Evolutionary conservation across 2,888 invertebrate genomes (phyloP).

Genomic region (Pseudanteris insignis): DNA sequence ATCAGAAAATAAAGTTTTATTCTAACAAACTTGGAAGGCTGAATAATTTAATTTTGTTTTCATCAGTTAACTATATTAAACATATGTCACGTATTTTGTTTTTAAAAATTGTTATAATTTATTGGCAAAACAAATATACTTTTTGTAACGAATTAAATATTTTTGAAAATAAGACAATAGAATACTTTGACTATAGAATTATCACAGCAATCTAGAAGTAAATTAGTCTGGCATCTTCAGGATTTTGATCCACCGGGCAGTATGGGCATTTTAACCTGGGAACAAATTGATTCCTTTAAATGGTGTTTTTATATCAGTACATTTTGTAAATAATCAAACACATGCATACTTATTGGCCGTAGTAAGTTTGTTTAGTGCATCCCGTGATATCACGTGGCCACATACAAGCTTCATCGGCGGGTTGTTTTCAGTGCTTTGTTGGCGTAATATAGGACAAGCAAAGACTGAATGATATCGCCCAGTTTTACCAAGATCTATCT

Average conservation of each 20-base stretch:
- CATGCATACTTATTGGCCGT: constrained; percentile 86
- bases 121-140: constrained; percentile 5
- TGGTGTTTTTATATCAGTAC: constrained; percentile 56
- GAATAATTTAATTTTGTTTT: neutral
- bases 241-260: constrained; percentile 96
- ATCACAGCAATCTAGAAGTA: constrained; percentile 77
- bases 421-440: constrained; percentile 94
- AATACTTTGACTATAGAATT: constrained; percentile 37
- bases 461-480: constrained; percentile 97
- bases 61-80: too few species aligned
- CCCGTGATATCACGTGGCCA: constrained; percentile 97
- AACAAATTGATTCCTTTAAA: constrained; percentile 62
- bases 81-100: too few species aligned
- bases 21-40: too few species aligned
- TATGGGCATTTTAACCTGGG: constrained; percentile 97
- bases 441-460: constrained; percentile 97
- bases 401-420: constrained; percentile 97
- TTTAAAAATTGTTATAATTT: neutral
- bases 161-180: constrained; percentile 20
- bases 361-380: constrained; percentile 94
- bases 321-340: constrained; percentile 48
- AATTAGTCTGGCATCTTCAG: constrained; percentile 90
- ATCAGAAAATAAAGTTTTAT: too few species aligned
- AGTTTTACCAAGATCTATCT: constrained; percentile 91
- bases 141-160: constrained; percentile 5